Evolutionary conservation across 2,113 vertebrate genomes (phyloP).

Genomic region (Corythoichthys intestinalis): DNA sequence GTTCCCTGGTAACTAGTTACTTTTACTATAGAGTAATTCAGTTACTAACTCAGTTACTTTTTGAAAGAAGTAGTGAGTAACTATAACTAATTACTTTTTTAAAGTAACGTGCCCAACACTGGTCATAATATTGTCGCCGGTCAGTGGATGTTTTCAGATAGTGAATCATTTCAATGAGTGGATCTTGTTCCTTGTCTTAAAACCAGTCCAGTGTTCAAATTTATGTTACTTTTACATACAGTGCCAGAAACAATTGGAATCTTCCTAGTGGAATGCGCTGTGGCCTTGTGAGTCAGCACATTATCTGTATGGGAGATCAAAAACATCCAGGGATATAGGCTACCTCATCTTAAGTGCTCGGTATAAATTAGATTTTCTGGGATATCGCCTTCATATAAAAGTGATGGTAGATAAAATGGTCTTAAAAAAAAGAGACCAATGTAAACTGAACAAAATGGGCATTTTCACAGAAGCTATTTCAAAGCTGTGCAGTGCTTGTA

Average conservation of each 20-base stretch:
- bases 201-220: too few relatives aligned
- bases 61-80: too few relatives aligned
- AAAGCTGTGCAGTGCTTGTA: slow-evolving; percentile 14
- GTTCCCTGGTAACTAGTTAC: too few relatives aligned
- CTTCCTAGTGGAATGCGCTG: neutral
- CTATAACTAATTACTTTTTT: too few relatives aligned
- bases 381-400: neutral
- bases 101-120: neutral
- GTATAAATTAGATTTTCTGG: neutral
- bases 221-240: neutral
- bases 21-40: too few relatives aligned
- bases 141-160: too few relatives aligned
- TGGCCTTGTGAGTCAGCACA: too few relatives aligned
- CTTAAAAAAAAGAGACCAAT: neutral
- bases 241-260: neutral
- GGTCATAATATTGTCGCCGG: neutral
- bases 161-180: too few relatives aligned
- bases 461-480: slow-evolving; percentile 17
- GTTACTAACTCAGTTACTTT: too few relatives aligned
- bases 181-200: too few relatives aligned
- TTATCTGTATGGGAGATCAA: too few relatives aligned
- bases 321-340: neutral
- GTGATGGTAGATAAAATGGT: neutral
- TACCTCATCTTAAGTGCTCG: neutral
- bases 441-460: neutral